Conservation (phyloP, 2,888 invertebrate genomes). For the Spatulosminthurus flaviceps region DNA sequence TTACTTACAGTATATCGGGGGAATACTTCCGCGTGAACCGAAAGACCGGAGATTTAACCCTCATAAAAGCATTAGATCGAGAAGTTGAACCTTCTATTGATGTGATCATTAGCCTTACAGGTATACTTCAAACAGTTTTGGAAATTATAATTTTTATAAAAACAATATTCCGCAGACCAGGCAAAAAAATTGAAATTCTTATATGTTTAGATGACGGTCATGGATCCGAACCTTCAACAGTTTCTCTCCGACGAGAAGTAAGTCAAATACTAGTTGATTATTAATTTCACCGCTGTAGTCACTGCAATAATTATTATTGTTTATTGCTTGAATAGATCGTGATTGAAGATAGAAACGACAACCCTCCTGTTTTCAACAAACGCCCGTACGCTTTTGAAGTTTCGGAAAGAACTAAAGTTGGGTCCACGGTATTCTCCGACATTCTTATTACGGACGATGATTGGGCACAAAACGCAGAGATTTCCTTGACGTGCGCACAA, state of each 20-base stretch:
- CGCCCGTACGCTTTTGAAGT: slow-evolving; percentile 78
- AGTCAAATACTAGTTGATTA: slow-evolving; percentile 65
- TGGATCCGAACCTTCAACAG: slow-evolving; percentile 79
- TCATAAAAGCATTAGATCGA: slow-evolving; percentile 77
- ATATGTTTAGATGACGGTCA: slow-evolving; percentile 63
- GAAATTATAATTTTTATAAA: neutral
- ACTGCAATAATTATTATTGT: too few relatives aligned
- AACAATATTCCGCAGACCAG: too few relatives aligned
- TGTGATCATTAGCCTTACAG: slow-evolving; percentile 84
- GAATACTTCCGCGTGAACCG: slow-evolving; percentile 83
- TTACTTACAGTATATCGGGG: slow-evolving; percentile 82
- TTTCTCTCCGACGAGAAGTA: slow-evolving; percentile 79
- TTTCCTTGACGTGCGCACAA: slow-evolving; percentile 74
- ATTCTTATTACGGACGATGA: slow-evolving; percentile 79
- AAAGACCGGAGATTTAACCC: slow-evolving; percentile 77
- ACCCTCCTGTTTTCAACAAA: slow-evolving; percentile 65
- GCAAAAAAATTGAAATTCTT: neutral
- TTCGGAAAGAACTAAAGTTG: slow-evolving; percentile 75
- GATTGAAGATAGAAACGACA: slow-evolving; percentile 72
- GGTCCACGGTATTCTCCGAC: slow-evolving; percentile 72
- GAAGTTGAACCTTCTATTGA: slow-evolving; percentile 77
- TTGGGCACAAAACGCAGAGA: slow-evolving; percentile 77
- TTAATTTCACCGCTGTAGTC: too few relatives aligned
- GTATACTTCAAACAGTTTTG: too few relatives aligned
- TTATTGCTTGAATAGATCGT: slow-evolving; percentile 35